Percentiles rank a stretch among this genome's conserved stretches.
These are phyloP conservation scores for Pseudococcus longispinus DNA, from an alignment of 2,888 invertebrate species.

Conservation along the genomic window DNA sequence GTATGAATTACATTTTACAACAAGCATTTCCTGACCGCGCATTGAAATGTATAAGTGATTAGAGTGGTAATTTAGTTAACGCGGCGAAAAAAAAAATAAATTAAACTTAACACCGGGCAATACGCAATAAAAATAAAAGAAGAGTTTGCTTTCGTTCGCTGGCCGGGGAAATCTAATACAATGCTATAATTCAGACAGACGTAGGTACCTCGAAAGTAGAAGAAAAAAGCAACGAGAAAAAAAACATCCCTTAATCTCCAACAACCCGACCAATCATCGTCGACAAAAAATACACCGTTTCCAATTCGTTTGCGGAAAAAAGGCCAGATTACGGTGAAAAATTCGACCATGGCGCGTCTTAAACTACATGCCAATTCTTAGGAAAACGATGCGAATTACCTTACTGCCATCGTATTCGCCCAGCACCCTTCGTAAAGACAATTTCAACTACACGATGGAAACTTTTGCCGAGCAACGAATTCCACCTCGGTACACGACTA, in stretches of 20 bases:
- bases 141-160: neutral
- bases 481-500: neutral
- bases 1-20: neutral
- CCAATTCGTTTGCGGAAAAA: neutral
- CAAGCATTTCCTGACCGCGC: too few species aligned
- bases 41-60: neutral
- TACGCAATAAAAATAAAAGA: neutral
- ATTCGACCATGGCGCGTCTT: neutral
- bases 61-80: neutral
- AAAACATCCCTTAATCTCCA: neutral
- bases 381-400: constrained; percentile 5
- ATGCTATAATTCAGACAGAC: neutral
- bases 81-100: neutral
- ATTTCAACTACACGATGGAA: constrained; percentile 21
- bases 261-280: neutral
- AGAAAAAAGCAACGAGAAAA: neutral
- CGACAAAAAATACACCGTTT: neutral
- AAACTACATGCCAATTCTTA: constrained; percentile 1
- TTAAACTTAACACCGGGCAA: neutral
- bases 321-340: neutral
- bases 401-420: neutral
- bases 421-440: constrained; percentile 12
- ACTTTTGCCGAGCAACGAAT: neutral
- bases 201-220: neutral
- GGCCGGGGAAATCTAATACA: neutral